Conservation (phyloP, 2,113 vertebrate genomes). For the Cichladusa arquata region DNA sequence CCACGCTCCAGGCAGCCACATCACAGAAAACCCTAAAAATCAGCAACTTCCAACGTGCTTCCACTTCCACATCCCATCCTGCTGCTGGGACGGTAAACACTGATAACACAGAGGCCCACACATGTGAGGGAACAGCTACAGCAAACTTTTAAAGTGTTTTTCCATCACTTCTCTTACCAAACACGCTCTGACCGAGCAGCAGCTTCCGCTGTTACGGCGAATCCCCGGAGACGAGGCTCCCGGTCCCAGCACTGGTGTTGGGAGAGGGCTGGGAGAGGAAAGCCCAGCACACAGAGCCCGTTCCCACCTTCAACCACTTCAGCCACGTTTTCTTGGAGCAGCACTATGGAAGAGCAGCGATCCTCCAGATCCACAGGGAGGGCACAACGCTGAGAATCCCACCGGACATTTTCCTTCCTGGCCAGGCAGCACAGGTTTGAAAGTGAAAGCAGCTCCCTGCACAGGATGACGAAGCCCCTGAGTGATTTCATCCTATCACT, state of each 20-base stretch:
- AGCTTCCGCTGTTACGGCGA: background rate
- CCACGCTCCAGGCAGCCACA: background rate
- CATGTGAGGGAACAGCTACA: accelerated
- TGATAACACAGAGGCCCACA: background rate
- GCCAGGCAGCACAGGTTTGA: background rate
- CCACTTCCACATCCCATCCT: background rate
- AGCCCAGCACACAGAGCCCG: background rate
- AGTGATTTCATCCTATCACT: background rate
- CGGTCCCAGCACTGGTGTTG: accelerated
- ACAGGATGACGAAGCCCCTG: background rate
- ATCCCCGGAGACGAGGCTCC: background rate
- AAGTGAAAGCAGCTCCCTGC: background rate
- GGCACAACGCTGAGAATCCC: background rate
- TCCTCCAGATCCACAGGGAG: no score
- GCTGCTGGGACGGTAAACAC: background rate
- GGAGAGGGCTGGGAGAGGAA: background rate
- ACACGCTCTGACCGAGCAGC: background rate
- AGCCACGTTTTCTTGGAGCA: background rate
- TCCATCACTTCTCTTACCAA: background rate
- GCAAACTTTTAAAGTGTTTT: background rate
- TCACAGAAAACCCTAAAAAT: background rate
- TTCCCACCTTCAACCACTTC: background rate
- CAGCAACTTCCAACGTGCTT: background rate
- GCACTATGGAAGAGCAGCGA: accelerated
- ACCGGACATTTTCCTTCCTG: accelerated